These are phyloP conservation scores for Trachythela sp. DNA, from an alignment of 64 coral and sea anemone genomes.

Conservation along the genomic window DNA sequence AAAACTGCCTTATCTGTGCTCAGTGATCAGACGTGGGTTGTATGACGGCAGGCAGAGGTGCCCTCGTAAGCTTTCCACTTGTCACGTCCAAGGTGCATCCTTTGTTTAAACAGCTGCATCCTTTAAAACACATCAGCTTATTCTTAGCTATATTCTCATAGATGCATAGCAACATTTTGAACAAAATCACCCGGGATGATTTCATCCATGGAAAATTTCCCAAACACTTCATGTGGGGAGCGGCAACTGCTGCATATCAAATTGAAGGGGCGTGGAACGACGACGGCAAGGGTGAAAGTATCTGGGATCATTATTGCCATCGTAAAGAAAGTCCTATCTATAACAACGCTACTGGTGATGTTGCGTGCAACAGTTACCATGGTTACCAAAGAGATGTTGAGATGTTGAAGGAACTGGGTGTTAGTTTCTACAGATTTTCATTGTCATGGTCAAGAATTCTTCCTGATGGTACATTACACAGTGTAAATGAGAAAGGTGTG, in stretches of 20 bases:
- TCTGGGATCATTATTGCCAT: constrained; percentile 20
- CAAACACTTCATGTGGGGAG: not conserved
- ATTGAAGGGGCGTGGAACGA: constrained; percentile 20
- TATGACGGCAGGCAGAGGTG: too few relatives aligned
- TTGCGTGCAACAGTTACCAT: constrained; percentile 31
- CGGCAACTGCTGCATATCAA: not conserved
- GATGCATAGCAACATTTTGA: not conserved
- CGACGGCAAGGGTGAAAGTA: not conserved
- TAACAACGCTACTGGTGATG: not conserved
- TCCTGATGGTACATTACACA: not conserved
- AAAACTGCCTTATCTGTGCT: too few relatives aligned
- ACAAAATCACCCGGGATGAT: constrained; percentile 1
- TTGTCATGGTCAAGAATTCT: constrained; percentile 14
- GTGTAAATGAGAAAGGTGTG: not conserved
- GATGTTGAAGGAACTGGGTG: not conserved
- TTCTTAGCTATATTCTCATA: not conserved
- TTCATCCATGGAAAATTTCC: constrained; percentile 13
- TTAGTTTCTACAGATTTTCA: constrained; percentile 12
- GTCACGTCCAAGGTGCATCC: too few relatives aligned
- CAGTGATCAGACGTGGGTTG: too few relatives aligned
- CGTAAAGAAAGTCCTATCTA: not conserved
- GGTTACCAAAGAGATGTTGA: not conserved
- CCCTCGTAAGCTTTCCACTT: too few relatives aligned
- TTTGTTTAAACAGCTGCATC: too few relatives aligned
- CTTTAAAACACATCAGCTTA: too few relatives aligned